Conservation (phyloP, 64 coral and sea anemone genomes). For the Pachyseris speciosa region DNA sequence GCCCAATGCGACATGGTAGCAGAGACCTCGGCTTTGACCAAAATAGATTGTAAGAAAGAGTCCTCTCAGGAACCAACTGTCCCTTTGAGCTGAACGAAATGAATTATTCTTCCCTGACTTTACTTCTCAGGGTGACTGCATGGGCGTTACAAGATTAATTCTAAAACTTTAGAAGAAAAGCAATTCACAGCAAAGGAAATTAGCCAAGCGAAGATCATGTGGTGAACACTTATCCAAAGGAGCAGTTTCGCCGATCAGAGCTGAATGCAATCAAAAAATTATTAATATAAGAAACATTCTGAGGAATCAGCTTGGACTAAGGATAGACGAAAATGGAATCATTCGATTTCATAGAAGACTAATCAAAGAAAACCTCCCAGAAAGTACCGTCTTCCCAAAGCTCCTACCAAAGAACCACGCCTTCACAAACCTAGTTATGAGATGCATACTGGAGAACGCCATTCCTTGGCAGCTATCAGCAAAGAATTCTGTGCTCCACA, state of each 20-base stretch:
- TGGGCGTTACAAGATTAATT: slow-evolving; percentile 17
- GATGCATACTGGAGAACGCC: slow-evolving; percentile 45
- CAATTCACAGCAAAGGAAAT: too few species aligned
- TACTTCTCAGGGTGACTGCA: slow-evolving; percentile 28
- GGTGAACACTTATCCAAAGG: too few species aligned
- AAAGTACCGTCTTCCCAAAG: slow-evolving; percentile 24
- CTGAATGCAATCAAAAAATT: too few species aligned
- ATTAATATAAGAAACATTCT: too few species aligned
- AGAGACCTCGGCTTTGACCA: too few species aligned
- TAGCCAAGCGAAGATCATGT: too few species aligned
- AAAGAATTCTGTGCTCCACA: slow-evolving; percentile 57
- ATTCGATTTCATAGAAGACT: slow-evolving; percentile 53
- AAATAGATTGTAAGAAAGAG: neutral
- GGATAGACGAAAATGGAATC: slow-evolving; percentile 48
- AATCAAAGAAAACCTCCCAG: neutral
- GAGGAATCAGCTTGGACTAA: slow-evolving; percentile 60
- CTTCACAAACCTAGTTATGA: slow-evolving; percentile 49
- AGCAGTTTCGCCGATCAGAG: too few species aligned
- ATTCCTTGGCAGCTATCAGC: slow-evolving; percentile 50
- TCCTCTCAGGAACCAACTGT: slow-evolving; percentile 9
- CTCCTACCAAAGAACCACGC: slow-evolving; percentile 31
- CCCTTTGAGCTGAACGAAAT: slow-evolving; percentile 20
- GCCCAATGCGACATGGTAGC: too few species aligned
- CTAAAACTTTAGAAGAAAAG: too few species aligned
- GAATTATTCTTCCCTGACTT: slow-evolving; percentile 11